These are phyloP conservation scores for Hippopotamus amphibius DNA, from an alignment of 2,113 vertebrate species.

Conservation along the genomic window DNA sequence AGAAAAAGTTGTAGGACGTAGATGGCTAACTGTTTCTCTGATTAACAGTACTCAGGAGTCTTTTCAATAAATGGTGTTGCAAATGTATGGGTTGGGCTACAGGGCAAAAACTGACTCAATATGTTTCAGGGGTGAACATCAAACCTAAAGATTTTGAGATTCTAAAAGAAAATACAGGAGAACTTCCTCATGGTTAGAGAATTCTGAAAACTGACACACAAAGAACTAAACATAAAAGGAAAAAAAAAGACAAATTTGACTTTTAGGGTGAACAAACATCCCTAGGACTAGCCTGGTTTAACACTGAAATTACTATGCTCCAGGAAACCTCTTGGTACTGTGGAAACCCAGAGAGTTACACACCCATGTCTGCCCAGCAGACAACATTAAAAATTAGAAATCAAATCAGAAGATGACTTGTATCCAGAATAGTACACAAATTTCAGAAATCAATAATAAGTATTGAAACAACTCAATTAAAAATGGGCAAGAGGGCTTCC, in stretches of 20 bases:
- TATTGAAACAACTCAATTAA: neutral
- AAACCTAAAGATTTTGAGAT: neutral
- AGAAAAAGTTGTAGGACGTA: neutral
- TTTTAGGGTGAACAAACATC: neutral
- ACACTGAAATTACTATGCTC: neutral
- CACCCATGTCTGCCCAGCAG: neutral
- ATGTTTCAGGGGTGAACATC: neutral
- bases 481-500: neutral
- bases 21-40: neutral
- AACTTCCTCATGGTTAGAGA: neutral
- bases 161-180: neutral
- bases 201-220: neutral
- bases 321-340: neutral
- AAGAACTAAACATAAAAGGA: neutral
- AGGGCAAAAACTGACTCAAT: neutral
- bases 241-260: neutral
- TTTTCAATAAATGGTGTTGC: neutral
- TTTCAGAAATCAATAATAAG: neutral
- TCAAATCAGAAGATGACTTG: neutral
- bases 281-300: neutral
- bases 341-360: neutral
- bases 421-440: neutral
- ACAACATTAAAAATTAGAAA: neutral
- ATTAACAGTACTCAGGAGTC: neutral
- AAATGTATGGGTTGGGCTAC: neutral